These are phyloP conservation scores for Diorhabda carinulata DNA, from an alignment of 1,140 invertebrate species.

Conservation along the genomic window DNA sequence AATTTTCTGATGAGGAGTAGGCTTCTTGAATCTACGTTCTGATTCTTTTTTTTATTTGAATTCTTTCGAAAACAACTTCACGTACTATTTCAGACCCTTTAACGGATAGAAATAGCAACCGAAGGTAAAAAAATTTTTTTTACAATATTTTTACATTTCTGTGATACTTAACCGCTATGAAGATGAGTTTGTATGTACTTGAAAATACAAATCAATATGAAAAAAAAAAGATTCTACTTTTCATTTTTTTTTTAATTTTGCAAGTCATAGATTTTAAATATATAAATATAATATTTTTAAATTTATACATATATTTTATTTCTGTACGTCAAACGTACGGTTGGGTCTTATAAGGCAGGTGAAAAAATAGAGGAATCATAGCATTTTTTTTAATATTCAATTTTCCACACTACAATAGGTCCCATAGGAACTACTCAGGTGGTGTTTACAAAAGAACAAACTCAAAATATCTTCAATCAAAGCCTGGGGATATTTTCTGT, in stretches of 20 bases:
- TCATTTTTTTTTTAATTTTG: constrained; percentile 24
- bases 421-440: too few species aligned
- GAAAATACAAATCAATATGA: constrained; percentile 21
- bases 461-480: too few species aligned
- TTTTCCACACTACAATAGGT: too few species aligned
- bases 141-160: constrained; percentile 37
- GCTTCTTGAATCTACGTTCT: background rate
- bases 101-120: constrained; percentile 8
- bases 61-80: constrained; percentile 5
- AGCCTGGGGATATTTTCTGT: too few species aligned
- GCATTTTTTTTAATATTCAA: too few species aligned
- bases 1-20: background rate
- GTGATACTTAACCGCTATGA: constrained; percentile 41
- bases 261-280: constrained; percentile 29
- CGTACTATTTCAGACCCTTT: constrained; percentile 5
- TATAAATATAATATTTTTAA: constrained; percentile 13
- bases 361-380: too few species aligned
- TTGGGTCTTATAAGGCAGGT: background rate
- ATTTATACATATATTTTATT: constrained; percentile 25
- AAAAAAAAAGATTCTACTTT: constrained; percentile 24
- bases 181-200: constrained; percentile 26
- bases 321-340: constrained; percentile 21
- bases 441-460: too few species aligned
- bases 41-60: background rate
- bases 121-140: constrained; percentile 30